Conservation (phyloP, 1,140 invertebrate genomes). For the Drosophila sproati region DNA sequence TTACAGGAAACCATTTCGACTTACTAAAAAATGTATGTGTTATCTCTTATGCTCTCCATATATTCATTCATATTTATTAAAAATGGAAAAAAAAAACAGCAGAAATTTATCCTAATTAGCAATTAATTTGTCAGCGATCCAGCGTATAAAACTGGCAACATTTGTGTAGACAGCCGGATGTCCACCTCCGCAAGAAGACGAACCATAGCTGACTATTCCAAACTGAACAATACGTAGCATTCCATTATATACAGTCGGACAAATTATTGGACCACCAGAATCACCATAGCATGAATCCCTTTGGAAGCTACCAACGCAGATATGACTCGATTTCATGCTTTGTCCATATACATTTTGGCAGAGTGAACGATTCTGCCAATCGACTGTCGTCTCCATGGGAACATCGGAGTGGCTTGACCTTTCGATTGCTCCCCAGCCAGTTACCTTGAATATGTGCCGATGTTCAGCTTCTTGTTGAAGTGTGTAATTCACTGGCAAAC, state of each 20-base stretch:
- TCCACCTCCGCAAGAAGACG: not conserved
- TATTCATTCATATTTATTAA: not conserved
- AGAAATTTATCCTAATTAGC: not conserved
- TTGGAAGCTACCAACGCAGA: slow-evolving; percentile 12
- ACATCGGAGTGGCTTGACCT: not conserved
- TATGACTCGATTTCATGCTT: not conserved
- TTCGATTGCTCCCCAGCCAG: slow-evolving; percentile 30
- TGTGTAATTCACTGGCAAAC: slow-evolving; percentile 9
- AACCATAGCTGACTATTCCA: slow-evolving; percentile 33
- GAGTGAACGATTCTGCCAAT: rapidly evolving
- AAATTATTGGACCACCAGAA: slow-evolving; percentile 24
- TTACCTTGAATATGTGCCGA: not conserved
- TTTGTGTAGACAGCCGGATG: slow-evolving; percentile 30
- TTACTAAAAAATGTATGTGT: slow-evolving; percentile 4
- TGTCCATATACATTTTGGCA: not conserved
- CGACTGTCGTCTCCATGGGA: not conserved
- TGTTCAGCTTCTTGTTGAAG: not conserved
- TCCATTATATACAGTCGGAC: not conserved
- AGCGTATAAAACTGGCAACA: slow-evolving; percentile 15
- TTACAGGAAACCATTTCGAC: slow-evolving; percentile 51
- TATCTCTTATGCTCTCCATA: not conserved
- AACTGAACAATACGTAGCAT: slow-evolving; percentile 1
- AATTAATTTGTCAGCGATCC: slow-evolving; percentile 29
- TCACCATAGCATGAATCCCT: slow-evolving; percentile 16
- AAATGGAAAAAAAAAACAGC: not conserved